Conservation (phyloP, 1,140 invertebrate genomes). For the Caenorhabditis latens region DNA sequence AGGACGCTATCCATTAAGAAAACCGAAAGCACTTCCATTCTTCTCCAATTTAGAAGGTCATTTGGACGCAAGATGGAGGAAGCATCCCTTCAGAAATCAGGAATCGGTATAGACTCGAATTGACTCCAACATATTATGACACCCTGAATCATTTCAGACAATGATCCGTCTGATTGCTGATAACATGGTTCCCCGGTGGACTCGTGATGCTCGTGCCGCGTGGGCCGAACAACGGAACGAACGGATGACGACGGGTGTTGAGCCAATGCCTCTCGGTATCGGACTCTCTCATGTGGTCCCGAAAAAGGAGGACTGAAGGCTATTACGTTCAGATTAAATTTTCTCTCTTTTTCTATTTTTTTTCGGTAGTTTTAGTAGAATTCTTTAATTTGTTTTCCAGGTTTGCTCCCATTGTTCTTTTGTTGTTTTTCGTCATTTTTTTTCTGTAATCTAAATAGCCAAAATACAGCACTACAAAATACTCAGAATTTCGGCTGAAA, state of each 20-base stretch:
- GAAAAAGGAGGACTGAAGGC: slow-evolving; percentile 67
- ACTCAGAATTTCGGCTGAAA: not conserved
- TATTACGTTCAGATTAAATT: slow-evolving; percentile 23
- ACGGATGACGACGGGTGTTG: slow-evolving; percentile 67
- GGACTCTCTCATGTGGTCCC: slow-evolving; percentile 71
- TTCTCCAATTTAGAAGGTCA: slow-evolving; percentile 71
- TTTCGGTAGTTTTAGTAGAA: slow-evolving; percentile 1
- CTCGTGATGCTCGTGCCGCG: slow-evolving; percentile 70
- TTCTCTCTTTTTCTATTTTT: slow-evolving; percentile 14
- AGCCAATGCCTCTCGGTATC: slow-evolving; percentile 73
- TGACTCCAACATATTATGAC: not conserved
- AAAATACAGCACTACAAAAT: slow-evolving; percentile 12
- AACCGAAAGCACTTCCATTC: slow-evolving; percentile 71
- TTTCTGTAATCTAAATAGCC: not conserved
- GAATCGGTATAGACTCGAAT: slow-evolving; percentile 67
- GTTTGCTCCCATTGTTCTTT: slow-evolving; percentile 35
- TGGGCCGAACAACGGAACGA: slow-evolving; percentile 67
- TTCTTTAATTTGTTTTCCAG: slow-evolving; percentile 48
- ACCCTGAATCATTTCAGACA: slow-evolving; percentile 62
- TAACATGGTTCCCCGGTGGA: slow-evolving; percentile 72
- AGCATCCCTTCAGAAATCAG: slow-evolving; percentile 77
- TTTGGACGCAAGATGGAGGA: slow-evolving; percentile 73
- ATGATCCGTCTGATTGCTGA: slow-evolving; percentile 75
- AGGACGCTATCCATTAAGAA: slow-evolving; percentile 74
- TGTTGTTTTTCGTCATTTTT: not conserved